phyloP scores from a whole-genome alignment of 2,113 vertebrate species.

The Takifugu flavidus region DNA sequence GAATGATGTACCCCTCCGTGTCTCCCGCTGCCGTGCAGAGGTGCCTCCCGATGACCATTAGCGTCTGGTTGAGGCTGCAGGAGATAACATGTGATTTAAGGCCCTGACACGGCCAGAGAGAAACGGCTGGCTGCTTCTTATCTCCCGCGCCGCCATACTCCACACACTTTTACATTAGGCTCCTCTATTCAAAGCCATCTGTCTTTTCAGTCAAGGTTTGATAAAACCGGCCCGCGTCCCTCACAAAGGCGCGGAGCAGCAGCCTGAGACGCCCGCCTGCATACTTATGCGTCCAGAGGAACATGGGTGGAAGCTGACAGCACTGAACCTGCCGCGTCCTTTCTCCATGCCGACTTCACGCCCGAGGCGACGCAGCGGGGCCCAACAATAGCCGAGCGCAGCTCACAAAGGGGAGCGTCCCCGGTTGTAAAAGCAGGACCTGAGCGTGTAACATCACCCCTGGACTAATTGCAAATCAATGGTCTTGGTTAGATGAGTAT shows the following conservation, averaged over 20 bases:
- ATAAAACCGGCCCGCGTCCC: conserved; percentile 65
- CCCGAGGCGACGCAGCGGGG: conserved; percentile 45
- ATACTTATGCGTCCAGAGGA: conserved; percentile 55
- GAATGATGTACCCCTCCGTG: conserved; percentile 12
- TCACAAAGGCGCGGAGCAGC: conserved; percentile 41
- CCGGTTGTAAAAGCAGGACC: conserved; percentile 37
- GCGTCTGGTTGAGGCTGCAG: conserved; percentile 70
- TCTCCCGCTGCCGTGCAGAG: conserved; percentile 20
- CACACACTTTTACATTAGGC: conserved; percentile 77
- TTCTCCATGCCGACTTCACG: conserved; percentile 45
- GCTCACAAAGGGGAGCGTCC: conserved; percentile 37
- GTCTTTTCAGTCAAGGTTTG: conserved; percentile 72
- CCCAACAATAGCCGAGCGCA: conserved; percentile 30
- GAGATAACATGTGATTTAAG: conserved; percentile 81
- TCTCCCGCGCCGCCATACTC: conserved; percentile 66
- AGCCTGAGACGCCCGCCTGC: conserved; percentile 43
- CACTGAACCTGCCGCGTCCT: conserved; percentile 41
- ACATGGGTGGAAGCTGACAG: conserved; percentile 40
- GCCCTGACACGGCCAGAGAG: conserved; percentile 65
- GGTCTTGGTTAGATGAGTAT: conserved; percentile 50
- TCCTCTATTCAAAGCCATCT: conserved; percentile 71
- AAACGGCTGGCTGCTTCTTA: conserved; percentile 69
- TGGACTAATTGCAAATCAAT: conserved; percentile 70
- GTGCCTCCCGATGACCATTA: conserved; percentile 73
- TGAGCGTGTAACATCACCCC: conserved; percentile 41